Evolutionary conservation across 2,113 vertebrate genomes (phyloP).

Genomic region (Puntigrus tetrazona): DNA sequence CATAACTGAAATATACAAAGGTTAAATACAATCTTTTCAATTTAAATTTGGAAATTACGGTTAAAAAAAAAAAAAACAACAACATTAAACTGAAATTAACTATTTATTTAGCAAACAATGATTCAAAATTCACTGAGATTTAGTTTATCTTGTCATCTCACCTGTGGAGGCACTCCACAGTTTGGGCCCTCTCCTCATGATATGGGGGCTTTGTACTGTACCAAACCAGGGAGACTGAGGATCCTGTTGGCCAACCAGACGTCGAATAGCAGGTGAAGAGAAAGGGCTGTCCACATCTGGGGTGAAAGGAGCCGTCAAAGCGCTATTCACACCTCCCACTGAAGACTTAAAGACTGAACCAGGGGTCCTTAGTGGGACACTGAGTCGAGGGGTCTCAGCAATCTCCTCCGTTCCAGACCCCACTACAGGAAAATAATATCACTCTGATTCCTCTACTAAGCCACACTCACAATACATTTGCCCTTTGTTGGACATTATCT

Average conservation of each 20-base stretch:
- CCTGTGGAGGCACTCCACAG: conserved; percentile 88
- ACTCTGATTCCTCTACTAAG: neutral
- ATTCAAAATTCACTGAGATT: neutral
- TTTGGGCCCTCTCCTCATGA: conserved; percentile 82
- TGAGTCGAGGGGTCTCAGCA: conserved; percentile 72
- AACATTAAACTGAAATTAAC: too few species aligned
- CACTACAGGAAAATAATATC: conserved; percentile 54
- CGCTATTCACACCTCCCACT: conserved; percentile 64
- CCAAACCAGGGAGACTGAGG: conserved; percentile 79
- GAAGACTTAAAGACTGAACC: conserved; percentile 78
- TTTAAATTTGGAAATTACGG: too few species aligned
- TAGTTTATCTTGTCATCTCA: conserved; percentile 56
- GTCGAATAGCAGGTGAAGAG: conserved; percentile 73
- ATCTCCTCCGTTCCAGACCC: conserved; percentile 71
- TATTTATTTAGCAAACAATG: too few species aligned
- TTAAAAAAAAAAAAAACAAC: too few species aligned
- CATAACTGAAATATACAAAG: too few species aligned
- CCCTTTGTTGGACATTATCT: neutral
- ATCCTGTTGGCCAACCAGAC: conserved; percentile 72
- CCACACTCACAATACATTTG: too few species aligned
- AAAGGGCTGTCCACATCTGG: conserved; percentile 79
- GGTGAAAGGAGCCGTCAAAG: conserved; percentile 73
- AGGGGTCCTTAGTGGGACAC: conserved; percentile 68
- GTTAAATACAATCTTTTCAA: too few species aligned
- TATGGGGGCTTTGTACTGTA: conserved; percentile 79